Conservation (phyloP, 2,888 invertebrate genomes). For the Phaonia tiefii region DNA sequence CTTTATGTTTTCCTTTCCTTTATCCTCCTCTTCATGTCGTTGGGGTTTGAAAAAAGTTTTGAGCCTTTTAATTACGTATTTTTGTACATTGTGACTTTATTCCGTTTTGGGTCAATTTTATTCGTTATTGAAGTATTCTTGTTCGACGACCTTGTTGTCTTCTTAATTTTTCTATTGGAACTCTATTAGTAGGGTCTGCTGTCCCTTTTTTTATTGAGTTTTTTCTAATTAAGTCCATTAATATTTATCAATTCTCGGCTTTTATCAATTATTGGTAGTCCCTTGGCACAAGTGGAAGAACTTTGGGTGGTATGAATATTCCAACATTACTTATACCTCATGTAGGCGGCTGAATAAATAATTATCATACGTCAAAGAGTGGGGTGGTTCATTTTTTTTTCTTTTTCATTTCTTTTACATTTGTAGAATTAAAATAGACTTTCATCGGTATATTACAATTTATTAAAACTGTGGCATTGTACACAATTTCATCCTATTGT, state of each 20-base stretch:
- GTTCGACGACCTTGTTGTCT: not conserved
- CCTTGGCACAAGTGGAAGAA: no score
- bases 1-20: not conserved
- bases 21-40: not conserved
- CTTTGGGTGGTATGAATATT: no score
- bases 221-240: not conserved
- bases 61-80: no score
- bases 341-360: conserved; percentile 1
- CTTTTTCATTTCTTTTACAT: not conserved
- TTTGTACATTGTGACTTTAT: conserved; percentile 20
- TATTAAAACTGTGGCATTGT: no score
- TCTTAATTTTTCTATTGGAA: conserved; percentile 2
- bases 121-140: not conserved
- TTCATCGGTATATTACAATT: no score
- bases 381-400: not conserved
- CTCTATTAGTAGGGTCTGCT: not conserved
- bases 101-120: not conserved
- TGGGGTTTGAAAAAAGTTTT: no score
- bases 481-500: no score
- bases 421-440: not conserved
- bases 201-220: not conserved
- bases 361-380: not conserved
- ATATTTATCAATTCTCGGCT: not conserved
- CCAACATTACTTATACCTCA: not conserved
- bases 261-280: no score